Percentiles rank a stretch among this genome's conserved stretches.
Conservation (phyloP, 1,140 invertebrate genomes). For the Atta cephalotes region DNA sequence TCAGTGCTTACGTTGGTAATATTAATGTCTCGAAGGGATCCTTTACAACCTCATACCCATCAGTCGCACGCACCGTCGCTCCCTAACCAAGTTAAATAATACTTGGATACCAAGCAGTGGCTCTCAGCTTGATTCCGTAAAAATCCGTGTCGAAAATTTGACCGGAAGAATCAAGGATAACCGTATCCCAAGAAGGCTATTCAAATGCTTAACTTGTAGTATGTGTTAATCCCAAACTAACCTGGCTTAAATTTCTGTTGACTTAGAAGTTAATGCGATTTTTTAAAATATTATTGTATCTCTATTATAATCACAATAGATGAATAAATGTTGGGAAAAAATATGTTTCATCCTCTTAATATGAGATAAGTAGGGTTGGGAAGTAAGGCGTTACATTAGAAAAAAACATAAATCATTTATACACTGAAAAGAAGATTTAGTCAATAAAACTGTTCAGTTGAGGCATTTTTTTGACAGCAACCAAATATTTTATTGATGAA, state of each 20-base stretch:
- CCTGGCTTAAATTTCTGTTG: neutral
- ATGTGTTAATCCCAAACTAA: neutral
- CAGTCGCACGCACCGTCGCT: conserved; percentile 80
- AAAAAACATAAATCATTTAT: too few relatives aligned
- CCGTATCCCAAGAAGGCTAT: neutral
- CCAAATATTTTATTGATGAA: too few relatives aligned
- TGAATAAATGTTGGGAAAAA: too few relatives aligned
- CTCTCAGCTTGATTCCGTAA: conserved; percentile 62
- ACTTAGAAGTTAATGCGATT: neutral
- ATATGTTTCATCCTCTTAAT: too few relatives aligned
- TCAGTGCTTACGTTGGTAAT: conserved; percentile 80
- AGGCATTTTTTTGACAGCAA: too few relatives aligned
- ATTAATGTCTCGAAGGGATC: conserved; percentile 83
- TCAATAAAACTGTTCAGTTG: too few relatives aligned
- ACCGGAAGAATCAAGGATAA: neutral
- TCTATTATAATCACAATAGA: neutral
- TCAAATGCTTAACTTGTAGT: neutral
- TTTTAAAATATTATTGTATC: neutral
- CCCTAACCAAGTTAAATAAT: conserved; percentile 83
- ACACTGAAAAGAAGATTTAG: too few relatives aligned
- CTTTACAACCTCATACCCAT: conserved; percentile 82
- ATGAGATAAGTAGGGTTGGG: too few relatives aligned
- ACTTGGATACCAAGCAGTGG: conserved; percentile 72
- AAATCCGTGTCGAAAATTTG: neutral
- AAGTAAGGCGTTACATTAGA: too few relatives aligned